Evolutionary conservation across 2,797 vertebrate genomes (phyloP).

Genomic region (Lophotriccus pileatus): DNA sequence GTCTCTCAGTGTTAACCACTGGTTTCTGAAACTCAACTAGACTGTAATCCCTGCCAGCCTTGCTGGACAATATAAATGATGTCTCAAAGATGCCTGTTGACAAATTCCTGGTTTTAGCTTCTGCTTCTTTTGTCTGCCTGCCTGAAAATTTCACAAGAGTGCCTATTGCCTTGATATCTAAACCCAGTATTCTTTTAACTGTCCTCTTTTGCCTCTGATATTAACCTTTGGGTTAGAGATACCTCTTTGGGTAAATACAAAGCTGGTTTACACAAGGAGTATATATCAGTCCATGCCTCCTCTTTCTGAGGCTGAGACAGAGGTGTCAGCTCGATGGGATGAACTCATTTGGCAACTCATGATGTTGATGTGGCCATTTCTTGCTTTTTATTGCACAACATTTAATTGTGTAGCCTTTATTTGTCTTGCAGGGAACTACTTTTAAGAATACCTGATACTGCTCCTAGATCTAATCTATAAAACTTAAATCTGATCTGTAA

Average conservation of each 20-base stretch:
- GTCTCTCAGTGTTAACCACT: neutral
- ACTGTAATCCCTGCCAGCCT: neutral
- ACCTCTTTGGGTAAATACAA: neutral
- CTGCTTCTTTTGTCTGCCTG: neutral
- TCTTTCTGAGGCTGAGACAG: neutral
- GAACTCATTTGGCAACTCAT: neutral
- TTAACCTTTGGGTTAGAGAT: neutral
- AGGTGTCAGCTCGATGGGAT: neutral
- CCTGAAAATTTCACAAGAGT: neutral
- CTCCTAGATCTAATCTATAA: neutral
- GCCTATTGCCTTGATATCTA: neutral
- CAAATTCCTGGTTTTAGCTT: neutral
- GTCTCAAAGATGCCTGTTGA: neutral
- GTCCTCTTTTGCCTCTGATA: neutral
- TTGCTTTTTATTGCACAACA: neutral
- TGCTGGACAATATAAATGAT: neutral
- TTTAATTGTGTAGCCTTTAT: neutral
- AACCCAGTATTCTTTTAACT: neutral
- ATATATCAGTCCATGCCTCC: neutral
- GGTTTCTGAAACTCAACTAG: neutral
- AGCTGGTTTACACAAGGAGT: neutral
- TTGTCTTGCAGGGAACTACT: neutral
- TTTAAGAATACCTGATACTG: neutral
- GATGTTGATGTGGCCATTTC: neutral
- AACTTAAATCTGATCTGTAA: neutral